Base-by-base conservation (phyloP, 2,113 vertebrate species). In the Catharus minimus region DNA sequence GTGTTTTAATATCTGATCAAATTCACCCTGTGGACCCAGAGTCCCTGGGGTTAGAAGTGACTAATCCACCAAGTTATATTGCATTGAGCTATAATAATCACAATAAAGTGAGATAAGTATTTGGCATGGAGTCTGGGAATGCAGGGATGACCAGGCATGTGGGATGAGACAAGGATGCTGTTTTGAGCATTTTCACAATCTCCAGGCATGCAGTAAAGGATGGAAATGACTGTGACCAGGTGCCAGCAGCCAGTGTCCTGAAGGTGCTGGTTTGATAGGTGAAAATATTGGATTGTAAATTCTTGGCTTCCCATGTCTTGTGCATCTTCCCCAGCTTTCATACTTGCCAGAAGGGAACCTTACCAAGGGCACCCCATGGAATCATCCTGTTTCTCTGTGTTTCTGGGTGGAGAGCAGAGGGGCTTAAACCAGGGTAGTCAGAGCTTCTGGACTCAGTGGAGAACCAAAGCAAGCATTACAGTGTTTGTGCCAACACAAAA, bases 401-500 rank as follows among this genome's bases (percentile, higher is more conserved):
- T 83, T 78, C 55, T 66, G 30, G 6, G 39, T 80, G 36, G 43
- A 66, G 62, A 72, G 58, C 38, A 46, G 38, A 75, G 64, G 23
- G 55, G 14, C 71, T 88, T 58, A 71, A 50, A 69, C 24, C n/a
- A 62, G 64, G 46, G 30, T 58, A 77, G 36, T 47, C 24, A 33
- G 55, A 84, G 62, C n/a, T 87, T 86, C 86, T 80, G 82, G 56
- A 32, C 72, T 88, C 8, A 9, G 6, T 17, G 27, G 60, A 91
- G 82, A 89, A 56, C 64, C 32, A 13, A 71, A 94, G 58, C 74
- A 77, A 88, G 69, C 33, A 17, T 67, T 82, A 27, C 47, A 3
- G 2, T 52, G 67, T 39, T 91, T 1, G 7, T 91, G 95, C 93
- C 95, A 94, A 36, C 67, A 71, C 75, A 57, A 91, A 92, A 94